Base-by-base conservation (phyloP, 2,888 invertebrate species). In the Microlaimidae sp. region DNA sequence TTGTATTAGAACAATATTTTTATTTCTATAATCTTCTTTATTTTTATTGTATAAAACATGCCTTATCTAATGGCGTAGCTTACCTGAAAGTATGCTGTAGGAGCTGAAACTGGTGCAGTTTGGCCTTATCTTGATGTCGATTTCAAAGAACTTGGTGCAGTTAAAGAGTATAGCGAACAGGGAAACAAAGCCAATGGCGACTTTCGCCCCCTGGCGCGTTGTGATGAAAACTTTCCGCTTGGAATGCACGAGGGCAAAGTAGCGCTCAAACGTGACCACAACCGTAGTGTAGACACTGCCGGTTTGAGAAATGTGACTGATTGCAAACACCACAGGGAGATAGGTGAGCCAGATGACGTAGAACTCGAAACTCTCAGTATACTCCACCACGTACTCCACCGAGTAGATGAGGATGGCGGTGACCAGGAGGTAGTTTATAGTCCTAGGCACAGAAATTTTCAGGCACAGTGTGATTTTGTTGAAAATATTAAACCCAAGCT, bases 351-450 rank as follows among this genome's bases (percentile, higher is more conserved):
- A 65, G 28, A 65, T 61, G 47, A 60, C 60, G 58, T 63, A 65
- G 24, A 65, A 80, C 78, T 71, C 81, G 82, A 86, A 74, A 46
- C 77, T 75, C 5, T 82, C 82, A 26, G 85, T 83, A 73, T 85
- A 85, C 43, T 83, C 82, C 72, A 82, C 83, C 57, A 90, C 79
- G 57, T 84, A 83, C 47, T 85, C 83, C 62, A 90, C 77, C 29
- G 87, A 87, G 73, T 90, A 90, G 60, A 89, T 79, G 59, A 80
- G 76, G 61, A 85, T 78, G 55, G 87, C 84, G 47, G 86, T 85
- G 53, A 69, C 64, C 32, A 32, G 17, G n/a, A n/a, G n/a, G n/a
- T n/a, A n/a, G n/a, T n/a, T n/a, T n/a, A n/a, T n/a, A n/a, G n/a
- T n/a, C n/a, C n/a, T n/a, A n/a, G n/a, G n/a, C n/a, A n/a, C n/a